A percentile compares a stretch with the other conserved stretches of the same genome.
These are phyloP conservation scores for Papilio glaucus DNA, from an alignment of 1,140 invertebrate species.

Conservation along the genomic window DNA sequence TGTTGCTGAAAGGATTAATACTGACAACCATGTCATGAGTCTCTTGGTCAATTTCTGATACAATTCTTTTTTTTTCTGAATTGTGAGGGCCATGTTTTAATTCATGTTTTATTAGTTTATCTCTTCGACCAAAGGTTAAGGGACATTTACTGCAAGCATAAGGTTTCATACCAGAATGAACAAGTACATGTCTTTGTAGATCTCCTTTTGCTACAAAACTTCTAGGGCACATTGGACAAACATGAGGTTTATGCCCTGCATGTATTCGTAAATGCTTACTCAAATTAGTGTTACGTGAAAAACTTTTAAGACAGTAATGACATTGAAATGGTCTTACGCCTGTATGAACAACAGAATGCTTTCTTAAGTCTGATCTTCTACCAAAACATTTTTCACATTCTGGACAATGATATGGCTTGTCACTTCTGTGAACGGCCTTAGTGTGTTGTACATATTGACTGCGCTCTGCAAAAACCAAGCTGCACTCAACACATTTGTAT, in stretches of 20 bases:
- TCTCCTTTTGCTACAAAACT: constrained; percentile 89
- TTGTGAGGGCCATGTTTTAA: constrained; percentile 78
- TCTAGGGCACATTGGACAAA: constrained; percentile 89
- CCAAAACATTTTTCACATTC: constrained; percentile 87
- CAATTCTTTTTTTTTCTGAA: constrained; percentile 51
- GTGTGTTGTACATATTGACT: constrained; percentile 85
- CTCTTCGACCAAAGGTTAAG: constrained; percentile 86
- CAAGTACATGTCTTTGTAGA: constrained; percentile 87
- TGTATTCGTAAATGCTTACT: constrained; percentile 93
- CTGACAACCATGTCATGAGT: constrained; percentile 84
- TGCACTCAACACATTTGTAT: constrained; percentile 85
- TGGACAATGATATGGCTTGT: constrained; percentile 86
- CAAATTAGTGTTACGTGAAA: constrained; percentile 91
- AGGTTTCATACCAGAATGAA: constrained; percentile 89
- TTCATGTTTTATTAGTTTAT: constrained; percentile 86
- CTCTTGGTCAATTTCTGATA: constrained; percentile 61
- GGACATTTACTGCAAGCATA: constrained; percentile 87
- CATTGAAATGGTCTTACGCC: constrained; percentile 88
- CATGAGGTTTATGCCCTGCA: constrained; percentile 87
- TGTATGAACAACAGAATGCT: constrained; percentile 89
- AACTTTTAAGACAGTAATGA: constrained; percentile 87
- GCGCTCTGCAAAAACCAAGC: constrained; percentile 83
- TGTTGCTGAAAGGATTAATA: constrained; percentile 84
- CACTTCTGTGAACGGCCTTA: constrained; percentile 85
- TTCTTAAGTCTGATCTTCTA: constrained; percentile 86